Conservation (phyloP, 1,140 invertebrate genomes). For the Diabrotica virgifera region DNA sequence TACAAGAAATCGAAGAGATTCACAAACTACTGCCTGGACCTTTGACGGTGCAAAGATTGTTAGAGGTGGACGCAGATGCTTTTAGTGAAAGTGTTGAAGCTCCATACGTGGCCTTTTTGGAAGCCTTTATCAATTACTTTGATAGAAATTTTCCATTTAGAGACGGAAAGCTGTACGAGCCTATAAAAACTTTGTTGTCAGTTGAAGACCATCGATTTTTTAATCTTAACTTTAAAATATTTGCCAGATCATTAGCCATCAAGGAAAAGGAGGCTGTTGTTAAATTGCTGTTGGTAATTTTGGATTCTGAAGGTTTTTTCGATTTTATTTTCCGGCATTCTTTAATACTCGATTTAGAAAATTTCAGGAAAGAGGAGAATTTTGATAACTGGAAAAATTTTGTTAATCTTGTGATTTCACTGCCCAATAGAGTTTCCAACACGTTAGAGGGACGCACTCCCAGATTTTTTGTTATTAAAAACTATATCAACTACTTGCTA, state of each 20-base stretch:
- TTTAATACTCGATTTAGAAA: slow-evolving; percentile 32
- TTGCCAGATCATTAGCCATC: slow-evolving; percentile 49
- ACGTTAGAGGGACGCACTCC: slow-evolving; percentile 55
- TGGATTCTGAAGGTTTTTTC: slow-evolving; percentile 58
- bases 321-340: slow-evolving; percentile 48
- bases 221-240: slow-evolving; percentile 50
- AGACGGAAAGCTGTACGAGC: slow-evolving; percentile 44
- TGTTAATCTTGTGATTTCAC: slow-evolving; percentile 60
- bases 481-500: slow-evolving; percentile 58
- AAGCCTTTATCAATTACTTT: slow-evolving; percentile 50
- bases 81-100: slow-evolving; percentile 47
- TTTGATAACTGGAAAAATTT: slow-evolving; percentile 53
- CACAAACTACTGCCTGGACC: slow-evolving; percentile 57
- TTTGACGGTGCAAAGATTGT: slow-evolving; percentile 60
- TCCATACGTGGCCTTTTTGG: slow-evolving; percentile 50
- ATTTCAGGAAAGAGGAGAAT: slow-evolving; percentile 33
- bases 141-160: slow-evolving; percentile 54
- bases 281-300: slow-evolving; percentile 50
- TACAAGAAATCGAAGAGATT: slow-evolving; percentile 32
- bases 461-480: slow-evolving; percentile 56
- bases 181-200: slow-evolving; percentile 49
- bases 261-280: slow-evolving; percentile 33
- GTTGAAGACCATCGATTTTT: slow-evolving; percentile 55
- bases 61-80: slow-evolving; percentile 48
- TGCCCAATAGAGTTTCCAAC: slow-evolving; percentile 69